Base-by-base conservation (phyloP, 2,888 invertebrate species). In the Habrosyne pyritoides region DNA sequence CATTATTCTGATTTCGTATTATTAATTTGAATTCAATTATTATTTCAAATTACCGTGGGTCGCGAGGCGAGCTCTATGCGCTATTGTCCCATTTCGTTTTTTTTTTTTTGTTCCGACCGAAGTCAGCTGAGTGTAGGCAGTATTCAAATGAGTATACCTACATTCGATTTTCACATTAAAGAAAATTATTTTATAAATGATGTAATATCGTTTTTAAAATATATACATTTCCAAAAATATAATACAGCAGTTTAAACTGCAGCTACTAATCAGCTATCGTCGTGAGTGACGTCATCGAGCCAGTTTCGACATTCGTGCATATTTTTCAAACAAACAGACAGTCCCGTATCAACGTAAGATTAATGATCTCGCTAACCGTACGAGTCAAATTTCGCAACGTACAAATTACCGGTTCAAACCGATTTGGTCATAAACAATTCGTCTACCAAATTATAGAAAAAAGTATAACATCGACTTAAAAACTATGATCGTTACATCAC, bases 21-120 rank as follows among this genome's bases (percentile, higher is more conserved):
- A 85, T 83, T 88, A 89, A 87, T 87, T 86, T 81, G 71, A 86
- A 86, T 89, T 87, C 86, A 85, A 90, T 88, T 89, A 89, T 87
- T 85, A 88, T 88, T 89, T 89, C 84, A 86, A 86, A 88, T 89
- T 87, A 87, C 85, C 81, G 82, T 78, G 81, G 80, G 83, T 75
- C 69, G 81, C 71, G 79, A 78, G 76, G 68, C 69, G 70, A 65
- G 66, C 67, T 69, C 76, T 67, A 69, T 73, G 69, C 61, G 73
- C 78, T 74, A 83, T 85, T 88, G 88, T 86, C 78, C 83, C 78
- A 83, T 75, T 80, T 86, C 2, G 12, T 47, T 83, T 79, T 77
- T 79, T 79, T 73, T 63, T 59, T 63, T 64, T 67, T 66, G 61
- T 61, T 63, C 64, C 59, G 61, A 56, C 66, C 67, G 65, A 71